Evolutionary conservation across 2,888 invertebrate genomes (phyloP).

Genomic region (Eristalis tenax): DNA sequence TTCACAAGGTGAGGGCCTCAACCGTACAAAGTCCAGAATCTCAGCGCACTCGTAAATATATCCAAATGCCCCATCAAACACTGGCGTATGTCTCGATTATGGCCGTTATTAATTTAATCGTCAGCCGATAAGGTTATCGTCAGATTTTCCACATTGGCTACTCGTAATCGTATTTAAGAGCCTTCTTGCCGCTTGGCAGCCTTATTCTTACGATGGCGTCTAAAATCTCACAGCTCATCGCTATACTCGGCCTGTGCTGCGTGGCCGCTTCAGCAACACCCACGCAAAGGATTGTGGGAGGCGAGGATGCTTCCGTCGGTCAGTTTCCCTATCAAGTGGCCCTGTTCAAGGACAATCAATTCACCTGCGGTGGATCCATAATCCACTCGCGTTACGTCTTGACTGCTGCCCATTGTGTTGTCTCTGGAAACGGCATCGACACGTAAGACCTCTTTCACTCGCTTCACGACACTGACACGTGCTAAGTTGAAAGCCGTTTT

Average conservation of each 20-base stretch:
- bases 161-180: conserved; percentile 32
- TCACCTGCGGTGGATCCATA: conserved; percentile 75
- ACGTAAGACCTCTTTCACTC: conserved; percentile 21
- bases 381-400: conserved; percentile 73
- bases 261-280: conserved; percentile 32
- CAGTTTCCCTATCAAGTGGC: conserved; percentile 79
- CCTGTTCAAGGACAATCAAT: conserved; percentile 75
- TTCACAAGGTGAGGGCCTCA: too few species aligned
- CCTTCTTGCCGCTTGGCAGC: background rate
- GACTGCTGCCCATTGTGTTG: conserved; percentile 77
- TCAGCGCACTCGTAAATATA: background rate
- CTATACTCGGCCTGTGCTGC: conserved; percentile 27
- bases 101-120: background rate
- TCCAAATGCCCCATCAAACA: background rate
- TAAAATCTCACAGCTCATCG: conserved; percentile 25
- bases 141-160: background rate
- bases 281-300: conserved; percentile 76
- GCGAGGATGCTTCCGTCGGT: conserved; percentile 76
- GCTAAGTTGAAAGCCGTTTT: background rate
- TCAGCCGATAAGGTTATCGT: conserved; percentile 31
- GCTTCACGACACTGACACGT: background rate
- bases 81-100: background rate
- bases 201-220: conserved; percentile 40
- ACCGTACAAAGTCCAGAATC: background rate
- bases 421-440: conserved; percentile 41